Percentiles rank a stretch among this genome's conserved stretches.
Evolutionary conservation across 1,140 invertebrate species (phyloP).

Genomic region (Meloidogyne floridensis): DNA sequence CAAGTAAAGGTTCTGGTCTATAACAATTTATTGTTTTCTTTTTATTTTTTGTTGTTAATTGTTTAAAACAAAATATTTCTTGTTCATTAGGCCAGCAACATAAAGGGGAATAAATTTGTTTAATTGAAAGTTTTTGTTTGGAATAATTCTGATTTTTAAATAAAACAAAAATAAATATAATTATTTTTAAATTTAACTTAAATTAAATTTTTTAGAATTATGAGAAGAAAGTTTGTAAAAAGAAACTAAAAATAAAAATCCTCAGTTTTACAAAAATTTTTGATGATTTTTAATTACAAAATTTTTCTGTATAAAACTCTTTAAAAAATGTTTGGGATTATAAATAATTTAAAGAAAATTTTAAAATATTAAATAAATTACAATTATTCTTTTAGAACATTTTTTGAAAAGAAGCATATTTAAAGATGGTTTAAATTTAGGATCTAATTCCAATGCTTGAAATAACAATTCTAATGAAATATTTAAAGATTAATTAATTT

Average conservation of each 20-base stretch:
- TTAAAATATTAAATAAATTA: neutral
- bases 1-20: constrained; percentile 15
- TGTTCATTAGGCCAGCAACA: constrained; percentile 38
- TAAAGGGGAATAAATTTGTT: constrained; percentile 11
- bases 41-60: neutral
- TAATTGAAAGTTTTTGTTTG: neutral
- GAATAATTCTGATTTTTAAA: neutral
- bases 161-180: neutral
- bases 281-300: too few relatives aligned
- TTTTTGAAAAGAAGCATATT: constrained; percentile 24
- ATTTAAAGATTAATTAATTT: neutral
- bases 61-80: constrained; percentile 32
- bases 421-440: constrained; percentile 18
- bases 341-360: too few relatives aligned
- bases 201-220: constrained; percentile 29
- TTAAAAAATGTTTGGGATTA: too few relatives aligned
- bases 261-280: too few relatives aligned
- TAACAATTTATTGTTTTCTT: constrained; percentile 12
- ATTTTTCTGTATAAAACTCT: too few relatives aligned
- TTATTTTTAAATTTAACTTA: constrained; percentile 31
- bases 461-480: neutral
- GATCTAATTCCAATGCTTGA: constrained; percentile 30
- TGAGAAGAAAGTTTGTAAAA: too few relatives aligned
- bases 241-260: too few relatives aligned
- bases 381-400: constrained; percentile 24